phyloP scores from a whole-genome alignment of 2,888 invertebrate species.

The Caenorhabditis afra region DNA sequence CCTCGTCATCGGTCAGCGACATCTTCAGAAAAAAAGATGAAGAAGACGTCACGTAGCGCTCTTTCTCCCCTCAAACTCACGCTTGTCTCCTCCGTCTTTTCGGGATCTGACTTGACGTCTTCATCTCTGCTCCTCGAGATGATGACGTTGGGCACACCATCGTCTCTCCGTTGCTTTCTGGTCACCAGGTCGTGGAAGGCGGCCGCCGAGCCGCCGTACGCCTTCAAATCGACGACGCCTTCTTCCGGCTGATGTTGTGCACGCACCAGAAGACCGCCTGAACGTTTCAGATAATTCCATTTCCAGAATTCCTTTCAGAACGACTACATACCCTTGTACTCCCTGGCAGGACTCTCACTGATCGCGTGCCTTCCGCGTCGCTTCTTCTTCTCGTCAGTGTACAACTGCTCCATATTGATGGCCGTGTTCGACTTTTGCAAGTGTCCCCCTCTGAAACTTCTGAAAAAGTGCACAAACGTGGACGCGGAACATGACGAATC shows the following conservation, averaged over 20 bases:
- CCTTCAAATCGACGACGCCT: slow-evolving; percentile 66
- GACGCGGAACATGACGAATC: background rate
- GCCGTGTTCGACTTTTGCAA: slow-evolving; percentile 72
- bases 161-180: slow-evolving; percentile 31
- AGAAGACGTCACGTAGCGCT: no score
- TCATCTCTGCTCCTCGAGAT: slow-evolving; percentile 69
- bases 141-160: slow-evolving; percentile 68
- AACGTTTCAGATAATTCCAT: background rate
- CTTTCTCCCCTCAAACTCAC: slow-evolving; percentile 53
- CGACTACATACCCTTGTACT: slow-evolving; percentile 62
- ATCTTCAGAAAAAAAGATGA: no score
- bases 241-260: slow-evolving; percentile 65
- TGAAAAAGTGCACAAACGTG: slow-evolving; percentile 21
- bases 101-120: slow-evolving; percentile 72
- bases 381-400: slow-evolving; percentile 63
- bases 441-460: slow-evolving; percentile 59
- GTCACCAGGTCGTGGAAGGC: slow-evolving; percentile 64
- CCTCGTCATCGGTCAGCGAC: slow-evolving; percentile 75
- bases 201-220: slow-evolving; percentile 64
- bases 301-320: background rate
- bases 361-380: slow-evolving; percentile 63
- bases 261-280: slow-evolving; percentile 75
- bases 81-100: slow-evolving; percentile 75
- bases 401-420: slow-evolving; percentile 69
- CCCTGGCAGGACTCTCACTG: slow-evolving; percentile 70